Percentiles rank a stretch among this genome's conserved stretches.
These are phyloP conservation scores for Paradoxurus hermaphroditus DNA, from an alignment of 2,113 vertebrate species.

Conservation along the genomic window DNA sequence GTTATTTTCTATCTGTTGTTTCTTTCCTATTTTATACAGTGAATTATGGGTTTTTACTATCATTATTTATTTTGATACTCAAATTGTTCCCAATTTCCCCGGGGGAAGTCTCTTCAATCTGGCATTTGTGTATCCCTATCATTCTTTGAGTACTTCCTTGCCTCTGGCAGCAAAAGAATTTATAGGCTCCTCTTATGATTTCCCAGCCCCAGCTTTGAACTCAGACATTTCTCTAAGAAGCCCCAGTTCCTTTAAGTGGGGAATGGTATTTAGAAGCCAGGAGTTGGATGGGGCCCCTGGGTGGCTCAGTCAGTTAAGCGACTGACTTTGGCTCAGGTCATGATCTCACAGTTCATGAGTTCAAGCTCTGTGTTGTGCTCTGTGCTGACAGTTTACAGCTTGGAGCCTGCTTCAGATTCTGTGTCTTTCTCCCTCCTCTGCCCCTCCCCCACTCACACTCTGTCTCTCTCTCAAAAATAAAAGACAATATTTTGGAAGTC, in stretches of 20 bases:
- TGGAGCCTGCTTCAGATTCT: too few relatives aligned
- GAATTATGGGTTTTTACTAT: neutral
- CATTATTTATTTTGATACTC: neutral
- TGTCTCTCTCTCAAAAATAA: too few relatives aligned
- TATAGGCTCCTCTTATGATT: neutral
- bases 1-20: neutral
- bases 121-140: neutral
- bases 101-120: neutral
- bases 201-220: neutral
- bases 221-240: neutral
- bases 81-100: neutral
- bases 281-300: neutral
- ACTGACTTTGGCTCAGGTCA: too few relatives aligned
- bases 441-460: too few relatives aligned
- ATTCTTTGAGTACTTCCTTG: neutral
- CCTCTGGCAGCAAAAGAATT: neutral
- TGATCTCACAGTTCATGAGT: too few relatives aligned
- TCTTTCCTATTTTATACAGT: neutral
- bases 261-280: neutral
- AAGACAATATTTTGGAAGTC: neutral
- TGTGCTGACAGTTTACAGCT: too few relatives aligned
- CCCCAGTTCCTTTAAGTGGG: neutral
- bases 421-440: too few relatives aligned
- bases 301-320: too few relatives aligned
- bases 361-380: too few relatives aligned